A percentile compares a stretch with the other conserved stretches of the same genome.
Conservation (phyloP, 1,140 invertebrate species). For the Ostrea edulis region DNA sequence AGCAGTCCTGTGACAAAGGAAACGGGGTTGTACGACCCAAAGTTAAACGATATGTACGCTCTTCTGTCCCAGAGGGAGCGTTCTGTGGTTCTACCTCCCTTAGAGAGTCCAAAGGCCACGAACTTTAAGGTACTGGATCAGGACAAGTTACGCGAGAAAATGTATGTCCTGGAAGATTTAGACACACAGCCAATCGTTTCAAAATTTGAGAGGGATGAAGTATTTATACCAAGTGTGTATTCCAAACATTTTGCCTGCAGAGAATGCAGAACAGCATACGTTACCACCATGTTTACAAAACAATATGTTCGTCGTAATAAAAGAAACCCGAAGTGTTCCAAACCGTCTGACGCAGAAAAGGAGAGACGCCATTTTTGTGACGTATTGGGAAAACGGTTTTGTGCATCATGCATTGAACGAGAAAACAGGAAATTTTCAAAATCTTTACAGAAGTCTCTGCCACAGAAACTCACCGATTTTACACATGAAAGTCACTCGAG, state of each 20-base stretch:
- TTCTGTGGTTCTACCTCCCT: not conserved
- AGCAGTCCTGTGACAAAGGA: not conserved
- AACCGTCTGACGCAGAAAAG: not conserved
- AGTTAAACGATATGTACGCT: not conserved
- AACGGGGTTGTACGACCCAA: not conserved
- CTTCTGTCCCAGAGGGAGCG: not conserved
- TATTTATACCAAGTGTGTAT: constrained; percentile 46
- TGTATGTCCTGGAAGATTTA: constrained; percentile 46
- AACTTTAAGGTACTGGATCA: constrained; percentile 13
- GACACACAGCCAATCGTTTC: constrained; percentile 41
- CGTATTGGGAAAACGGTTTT: constrained; percentile 54
- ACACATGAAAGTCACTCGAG: not conserved
- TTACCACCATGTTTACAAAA: constrained; percentile 50
- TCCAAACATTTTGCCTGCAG: constrained; percentile 44
- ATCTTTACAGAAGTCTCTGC: not conserved
- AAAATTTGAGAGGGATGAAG: constrained; percentile 53
- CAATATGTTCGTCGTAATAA: constrained; percentile 42
- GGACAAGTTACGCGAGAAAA: constrained; percentile 45
- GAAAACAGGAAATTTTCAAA: constrained; percentile 50
- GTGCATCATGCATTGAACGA: constrained; percentile 49
- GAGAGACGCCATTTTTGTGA: constrained; percentile 53
- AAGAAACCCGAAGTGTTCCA: constrained; percentile 27
- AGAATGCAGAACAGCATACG: constrained; percentile 49
- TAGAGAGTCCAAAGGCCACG: not conserved
- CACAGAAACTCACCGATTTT: not conserved